Conservation (phyloP, 2,888 invertebrate genomes). For the Hirtodrosophila duncani region DNA sequence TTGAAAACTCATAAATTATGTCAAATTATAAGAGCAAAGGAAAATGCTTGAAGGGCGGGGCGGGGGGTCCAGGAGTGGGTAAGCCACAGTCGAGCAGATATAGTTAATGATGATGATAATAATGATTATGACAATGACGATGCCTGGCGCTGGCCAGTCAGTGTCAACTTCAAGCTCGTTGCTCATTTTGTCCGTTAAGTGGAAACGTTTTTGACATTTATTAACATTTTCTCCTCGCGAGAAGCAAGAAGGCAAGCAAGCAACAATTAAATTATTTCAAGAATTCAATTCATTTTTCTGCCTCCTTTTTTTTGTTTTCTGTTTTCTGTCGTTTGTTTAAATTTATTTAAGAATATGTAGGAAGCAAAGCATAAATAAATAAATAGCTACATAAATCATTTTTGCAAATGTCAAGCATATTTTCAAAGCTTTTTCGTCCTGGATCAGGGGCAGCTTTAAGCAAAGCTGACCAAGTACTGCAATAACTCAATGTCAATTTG, state of each 20-base stretch:
- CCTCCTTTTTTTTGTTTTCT: constrained; percentile 15
- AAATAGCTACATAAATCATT: constrained; percentile 64
- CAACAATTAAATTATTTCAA: constrained; percentile 48
- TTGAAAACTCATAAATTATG: constrained; percentile 67
- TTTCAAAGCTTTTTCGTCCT: no score
- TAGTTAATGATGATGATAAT: constrained; percentile 25
- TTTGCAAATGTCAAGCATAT: constrained; percentile 27
- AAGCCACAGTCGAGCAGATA: no score
- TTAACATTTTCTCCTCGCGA: constrained; percentile 49
- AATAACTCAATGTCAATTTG: constrained; percentile 65
- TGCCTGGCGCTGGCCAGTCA: constrained; percentile 26
- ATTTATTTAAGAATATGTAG: constrained; percentile 44
- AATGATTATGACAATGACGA: constrained; percentile 7
- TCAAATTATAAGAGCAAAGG: constrained; percentile 40
- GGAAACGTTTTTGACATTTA: constrained; percentile 62
- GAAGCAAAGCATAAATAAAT: constrained; percentile 32
- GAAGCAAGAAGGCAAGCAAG: constrained; percentile 4
- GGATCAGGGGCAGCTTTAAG: neutral
- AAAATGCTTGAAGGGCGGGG: no score
- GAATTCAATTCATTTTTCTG: no score
- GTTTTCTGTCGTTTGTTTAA: neutral
- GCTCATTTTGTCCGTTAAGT: constrained; percentile 55
- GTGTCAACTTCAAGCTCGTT: constrained; percentile 43
- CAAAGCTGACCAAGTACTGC: constrained; percentile 39
- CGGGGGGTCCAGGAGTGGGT: no score